phyloP scores from a whole-genome alignment of 2,113 vertebrate genomes.

The Megaptera novaeangliae region DNA sequence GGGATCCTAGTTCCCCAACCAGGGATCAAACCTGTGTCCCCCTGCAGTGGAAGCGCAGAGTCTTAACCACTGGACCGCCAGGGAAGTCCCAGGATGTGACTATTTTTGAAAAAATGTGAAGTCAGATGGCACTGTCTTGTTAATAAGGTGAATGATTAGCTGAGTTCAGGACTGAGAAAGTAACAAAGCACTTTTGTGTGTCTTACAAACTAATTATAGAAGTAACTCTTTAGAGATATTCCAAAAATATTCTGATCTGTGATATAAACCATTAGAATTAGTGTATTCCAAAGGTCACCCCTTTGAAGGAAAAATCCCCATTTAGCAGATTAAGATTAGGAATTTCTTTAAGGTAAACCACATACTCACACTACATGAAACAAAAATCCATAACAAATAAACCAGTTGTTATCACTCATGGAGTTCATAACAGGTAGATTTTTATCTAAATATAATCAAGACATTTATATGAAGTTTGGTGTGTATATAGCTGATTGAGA shows the following conservation, averaged over 20 bases:
- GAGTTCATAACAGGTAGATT: background rate
- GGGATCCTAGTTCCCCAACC: background rate
- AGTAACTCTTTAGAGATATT: background rate
- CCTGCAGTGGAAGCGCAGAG: background rate
- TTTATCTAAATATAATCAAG: background rate
- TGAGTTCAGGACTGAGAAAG: background rate
- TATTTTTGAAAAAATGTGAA: background rate
- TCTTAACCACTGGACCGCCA: too few species aligned
- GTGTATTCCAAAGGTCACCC: background rate
- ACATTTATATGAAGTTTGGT: background rate
- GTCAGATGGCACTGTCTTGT: background rate
- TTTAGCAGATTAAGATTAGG: background rate
- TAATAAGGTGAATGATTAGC: background rate
- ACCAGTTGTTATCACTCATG: background rate
- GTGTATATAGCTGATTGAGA: background rate
- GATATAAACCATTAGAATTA: background rate
- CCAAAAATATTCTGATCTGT: background rate
- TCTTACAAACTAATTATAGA: background rate
- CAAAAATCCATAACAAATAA: background rate
- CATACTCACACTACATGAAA: background rate
- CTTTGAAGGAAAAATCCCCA: background rate
- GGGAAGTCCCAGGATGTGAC: background rate
- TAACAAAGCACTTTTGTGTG: background rate
- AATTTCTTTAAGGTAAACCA: background rate
- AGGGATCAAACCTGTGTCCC: background rate